These are phyloP conservation scores for Nemotelus nigrinus DNA, from an alignment of 2,888 invertebrate species.

Conservation along the genomic window DNA sequence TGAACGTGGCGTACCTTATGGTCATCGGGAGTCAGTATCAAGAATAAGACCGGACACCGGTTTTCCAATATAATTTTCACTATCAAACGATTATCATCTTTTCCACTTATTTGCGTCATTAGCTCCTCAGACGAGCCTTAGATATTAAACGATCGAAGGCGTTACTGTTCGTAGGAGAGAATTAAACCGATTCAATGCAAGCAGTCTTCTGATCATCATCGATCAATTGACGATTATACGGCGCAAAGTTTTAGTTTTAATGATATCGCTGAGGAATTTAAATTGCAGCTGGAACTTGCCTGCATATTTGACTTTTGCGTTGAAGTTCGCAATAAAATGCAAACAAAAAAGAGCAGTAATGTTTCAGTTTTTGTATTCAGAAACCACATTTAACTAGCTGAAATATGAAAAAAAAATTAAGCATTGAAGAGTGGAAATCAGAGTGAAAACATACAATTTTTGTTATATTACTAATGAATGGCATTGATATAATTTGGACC, in stretches of 20 bases:
- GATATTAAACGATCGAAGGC: constrained; percentile 43
- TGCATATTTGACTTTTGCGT: too few relatives aligned
- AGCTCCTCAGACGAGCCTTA: constrained; percentile 27
- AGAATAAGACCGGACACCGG: constrained; percentile 36
- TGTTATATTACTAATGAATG: too few relatives aligned
- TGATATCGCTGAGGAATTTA: constrained; percentile 40
- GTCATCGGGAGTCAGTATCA: constrained; percentile 19
- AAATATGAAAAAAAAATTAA: too few relatives aligned
- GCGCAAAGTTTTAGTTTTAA: constrained; percentile 38
- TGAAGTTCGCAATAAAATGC: too few relatives aligned
- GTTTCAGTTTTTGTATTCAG: too few relatives aligned
- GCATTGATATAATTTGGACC: too few relatives aligned
- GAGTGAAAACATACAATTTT: too few relatives aligned
- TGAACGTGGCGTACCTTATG: constrained; percentile 29
- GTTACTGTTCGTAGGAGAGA: constrained; percentile 32
- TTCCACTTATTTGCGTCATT: constrained; percentile 46
- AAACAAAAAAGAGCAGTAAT: too few relatives aligned
- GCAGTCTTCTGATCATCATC: constrained; percentile 29
- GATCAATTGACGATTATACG: constrained; percentile 36
- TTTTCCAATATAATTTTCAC: constrained; percentile 42
- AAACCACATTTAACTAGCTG: too few relatives aligned
- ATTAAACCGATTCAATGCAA: constrained; percentile 34
- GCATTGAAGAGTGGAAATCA: too few relatives aligned
- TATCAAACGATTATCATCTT: constrained; percentile 43
- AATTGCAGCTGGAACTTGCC: constrained; percentile 6